Conservation (phyloP, 2,113 vertebrate species). For the Macquaria ambigua region DNA sequence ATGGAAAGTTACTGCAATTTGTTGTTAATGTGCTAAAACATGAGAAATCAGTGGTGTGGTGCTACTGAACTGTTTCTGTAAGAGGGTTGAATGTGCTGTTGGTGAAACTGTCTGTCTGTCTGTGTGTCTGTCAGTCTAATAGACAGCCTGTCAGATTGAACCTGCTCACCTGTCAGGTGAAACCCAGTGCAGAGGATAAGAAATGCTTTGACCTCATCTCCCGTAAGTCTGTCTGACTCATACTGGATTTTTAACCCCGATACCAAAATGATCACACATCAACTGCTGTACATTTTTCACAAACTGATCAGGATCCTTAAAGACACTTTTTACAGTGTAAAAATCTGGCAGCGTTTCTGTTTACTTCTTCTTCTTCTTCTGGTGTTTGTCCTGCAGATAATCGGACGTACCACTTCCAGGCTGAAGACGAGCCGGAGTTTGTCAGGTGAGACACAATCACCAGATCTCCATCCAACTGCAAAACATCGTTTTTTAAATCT, state of each 20-base stretch:
- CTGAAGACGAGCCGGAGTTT: conserved; percentile 19
- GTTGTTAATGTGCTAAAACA: neutral
- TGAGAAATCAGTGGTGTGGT: neutral
- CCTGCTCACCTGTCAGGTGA: conserved; percentile 94
- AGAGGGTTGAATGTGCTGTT: too few relatives aligned
- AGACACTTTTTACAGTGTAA: neutral
- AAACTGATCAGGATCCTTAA: neutral
- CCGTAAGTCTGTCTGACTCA: conserved; percentile 83
- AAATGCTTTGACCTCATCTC: conserved; percentile 94
- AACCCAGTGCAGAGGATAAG: conserved; percentile 91
- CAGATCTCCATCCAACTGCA: neutral
- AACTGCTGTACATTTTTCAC: too few relatives aligned
- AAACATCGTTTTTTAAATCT: neutral
- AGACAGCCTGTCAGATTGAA: conserved; percentile 92
- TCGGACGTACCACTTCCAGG: conserved; percentile 33
- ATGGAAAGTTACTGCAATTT: neutral
- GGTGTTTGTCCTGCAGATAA: conserved; percentile 11
- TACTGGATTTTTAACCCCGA: too few relatives aligned
- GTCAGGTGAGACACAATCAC: neutral
- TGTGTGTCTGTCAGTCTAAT: conserved; percentile 85
- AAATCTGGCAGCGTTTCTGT: neutral
- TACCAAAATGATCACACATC: too few relatives aligned
- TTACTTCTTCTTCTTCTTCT: neutral
- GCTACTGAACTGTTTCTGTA: neutral
- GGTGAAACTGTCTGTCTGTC: neutral